Percentiles rank a stretch among this genome's conserved stretches.
Evolutionary conservation across 1,140 invertebrate species (phyloP).

Genomic region (Zaprionus taronus): DNA sequence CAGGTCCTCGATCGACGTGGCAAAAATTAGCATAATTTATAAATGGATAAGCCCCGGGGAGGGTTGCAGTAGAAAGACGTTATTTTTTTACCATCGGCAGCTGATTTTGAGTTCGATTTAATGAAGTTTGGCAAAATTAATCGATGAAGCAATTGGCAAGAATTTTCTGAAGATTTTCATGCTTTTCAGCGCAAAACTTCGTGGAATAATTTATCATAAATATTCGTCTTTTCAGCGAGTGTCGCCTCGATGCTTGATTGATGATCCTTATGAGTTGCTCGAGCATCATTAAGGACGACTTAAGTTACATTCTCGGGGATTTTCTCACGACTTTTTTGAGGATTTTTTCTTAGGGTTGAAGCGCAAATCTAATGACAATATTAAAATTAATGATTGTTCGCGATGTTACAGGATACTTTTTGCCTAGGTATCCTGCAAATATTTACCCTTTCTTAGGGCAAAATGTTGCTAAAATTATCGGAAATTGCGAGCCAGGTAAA

Average conservation of each 20-base stretch:
- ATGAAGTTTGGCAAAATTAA: constrained; percentile 56
- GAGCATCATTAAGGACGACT: constrained; percentile 65
- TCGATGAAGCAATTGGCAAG: constrained; percentile 22
- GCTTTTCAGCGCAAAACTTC: constrained; percentile 58
- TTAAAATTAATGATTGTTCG: constrained; percentile 74
- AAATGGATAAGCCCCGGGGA: constrained; percentile 29
- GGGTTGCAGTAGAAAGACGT: constrained; percentile 59
- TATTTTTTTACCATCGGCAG: constrained; percentile 60
- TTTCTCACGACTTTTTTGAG: constrained; percentile 61
- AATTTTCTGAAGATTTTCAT: constrained; percentile 57
- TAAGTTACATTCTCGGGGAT: constrained; percentile 59
- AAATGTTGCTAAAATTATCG: constrained; percentile 58
- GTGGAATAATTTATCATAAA: constrained; percentile 74
- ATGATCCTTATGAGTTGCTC: constrained; percentile 65
- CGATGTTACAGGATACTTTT: constrained; percentile 66
- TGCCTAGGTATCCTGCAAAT: constrained; percentile 44
- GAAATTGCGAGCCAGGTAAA: constrained; percentile 40
- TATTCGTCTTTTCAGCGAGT: constrained; percentile 69
- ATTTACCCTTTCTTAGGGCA: constrained; percentile 66
- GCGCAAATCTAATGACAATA: constrained; percentile 72
- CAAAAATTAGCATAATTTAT: constrained; percentile 74
- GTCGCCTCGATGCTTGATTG: constrained; percentile 60
- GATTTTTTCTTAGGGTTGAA: constrained; percentile 44
- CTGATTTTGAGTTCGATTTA: constrained; percentile 60
- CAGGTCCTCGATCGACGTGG: constrained; percentile 51